Evolutionary conservation across 2,113 vertebrate species (phyloP).

Genomic region (Entelurus aequoreus): DNA sequence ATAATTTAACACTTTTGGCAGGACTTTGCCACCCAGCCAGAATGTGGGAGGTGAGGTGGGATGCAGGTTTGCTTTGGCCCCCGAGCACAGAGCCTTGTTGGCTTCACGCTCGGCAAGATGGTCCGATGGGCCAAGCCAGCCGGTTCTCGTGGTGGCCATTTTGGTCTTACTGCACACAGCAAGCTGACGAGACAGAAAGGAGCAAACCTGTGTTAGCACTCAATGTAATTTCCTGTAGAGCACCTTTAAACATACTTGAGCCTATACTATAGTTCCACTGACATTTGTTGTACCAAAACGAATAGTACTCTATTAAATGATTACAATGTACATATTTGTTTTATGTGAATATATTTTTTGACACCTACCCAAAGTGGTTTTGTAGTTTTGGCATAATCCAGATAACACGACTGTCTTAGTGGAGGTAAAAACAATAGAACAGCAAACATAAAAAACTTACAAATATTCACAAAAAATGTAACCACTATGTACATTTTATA

Average conservation of each 20-base stretch:
- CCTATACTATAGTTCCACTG: no score
- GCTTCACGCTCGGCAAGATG: conserved; percentile 15
- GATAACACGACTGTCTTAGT: no score
- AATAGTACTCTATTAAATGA: no score
- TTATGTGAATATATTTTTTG: no score
- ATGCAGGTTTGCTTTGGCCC: conserved; percentile 26
- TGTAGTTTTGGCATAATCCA: no score
- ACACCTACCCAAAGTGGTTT: no score
- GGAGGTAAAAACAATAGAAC: no score
- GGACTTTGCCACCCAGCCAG: conserved; percentile 28
- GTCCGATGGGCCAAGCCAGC: conserved; percentile 1
- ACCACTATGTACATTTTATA: no score
- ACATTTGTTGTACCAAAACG: no score
- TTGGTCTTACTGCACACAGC: conserved; percentile 65
- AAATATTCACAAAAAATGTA: no score
- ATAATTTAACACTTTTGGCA: conserved; percentile 21
- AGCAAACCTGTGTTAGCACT: not conserved
- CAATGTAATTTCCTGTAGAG: not conserved
- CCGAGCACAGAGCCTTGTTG: conserved; percentile 15
- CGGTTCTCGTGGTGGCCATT: conserved; percentile 13
- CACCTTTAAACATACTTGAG: not conserved
- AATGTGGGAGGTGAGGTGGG: conserved; percentile 22
- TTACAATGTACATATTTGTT: no score
- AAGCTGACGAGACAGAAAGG: conserved; percentile 53
- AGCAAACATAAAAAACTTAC: no score